A percentile compares a stretch with the other conserved stretches of the same genome.
These are phyloP conservation scores for Drosophila albomicans DNA, from an alignment of 1,140 invertebrate species.

Conservation along the genomic window DNA sequence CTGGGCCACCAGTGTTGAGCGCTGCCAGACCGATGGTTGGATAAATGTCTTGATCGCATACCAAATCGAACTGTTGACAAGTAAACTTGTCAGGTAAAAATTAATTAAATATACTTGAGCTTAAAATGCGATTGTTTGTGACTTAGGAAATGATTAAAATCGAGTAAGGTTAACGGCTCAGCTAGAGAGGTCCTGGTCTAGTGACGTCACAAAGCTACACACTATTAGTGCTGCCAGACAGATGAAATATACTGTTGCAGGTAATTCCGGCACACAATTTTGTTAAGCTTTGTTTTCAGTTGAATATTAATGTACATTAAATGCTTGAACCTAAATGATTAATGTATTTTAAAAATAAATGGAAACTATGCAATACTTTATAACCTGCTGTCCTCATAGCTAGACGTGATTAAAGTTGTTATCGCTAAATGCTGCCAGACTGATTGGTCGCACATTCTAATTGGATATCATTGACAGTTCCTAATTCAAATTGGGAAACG, in stretches of 20 bases:
- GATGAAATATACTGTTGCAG: too few relatives aligned
- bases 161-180: constrained; percentile 22
- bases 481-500: too few relatives aligned
- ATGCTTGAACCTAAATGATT: neutral
- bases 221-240: too few relatives aligned
- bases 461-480: too few relatives aligned
- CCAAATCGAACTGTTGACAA: constrained; percentile 91
- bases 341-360: constrained; percentile 16
- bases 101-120: constrained; percentile 59
- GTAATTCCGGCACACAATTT: too few relatives aligned
- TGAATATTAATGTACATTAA: too few relatives aligned
- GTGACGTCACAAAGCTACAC: too few relatives aligned
- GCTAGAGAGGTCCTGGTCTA: neutral
- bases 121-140: constrained; percentile 1
- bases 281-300: too few relatives aligned
- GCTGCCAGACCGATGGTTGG: constrained; percentile 93
- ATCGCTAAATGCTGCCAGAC: too few relatives aligned
- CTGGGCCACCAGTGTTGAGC: constrained; percentile 92
- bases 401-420: too few relatives aligned
- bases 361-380: neutral
- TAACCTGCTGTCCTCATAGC: too few relatives aligned
- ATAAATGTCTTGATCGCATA: constrained; percentile 93
- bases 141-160: constrained; percentile 33
- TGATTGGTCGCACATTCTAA: too few relatives aligned
- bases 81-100: constrained; percentile 30